Base-by-base conservation (phyloP, 2,888 invertebrate species). In the Stenodera caucasica region DNA sequence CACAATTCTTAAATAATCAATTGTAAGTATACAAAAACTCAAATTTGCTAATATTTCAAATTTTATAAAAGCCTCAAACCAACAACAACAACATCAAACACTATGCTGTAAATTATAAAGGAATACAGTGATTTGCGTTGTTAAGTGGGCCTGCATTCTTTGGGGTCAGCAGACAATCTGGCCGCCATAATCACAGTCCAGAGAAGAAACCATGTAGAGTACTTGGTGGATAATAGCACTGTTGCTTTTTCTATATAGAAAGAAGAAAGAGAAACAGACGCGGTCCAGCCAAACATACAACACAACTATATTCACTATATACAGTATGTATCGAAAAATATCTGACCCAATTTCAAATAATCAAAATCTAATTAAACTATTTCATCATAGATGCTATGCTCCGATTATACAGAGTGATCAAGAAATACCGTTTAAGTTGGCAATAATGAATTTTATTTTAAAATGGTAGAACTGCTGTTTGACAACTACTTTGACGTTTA, bases 71-170 rank as follows among this genome's bases (percentile, higher is more conserved):
- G 12, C 14, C 14, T 15, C 4, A 37, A 9, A 8, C 4, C 18
- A 8, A 18, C 15, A 40, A 15, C 53, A 14, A 53, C 53, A 32
- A 53, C 26, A 55, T 29, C 29, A 18, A 37, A 55, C 33, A 32
- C 23, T 32, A 29, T 12, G 32, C 15, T 58, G 61, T 61, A 61
- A 64, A 60, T 64, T 58, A 61, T 60, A 57, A 60, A 49, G 61
- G 61, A 64, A 64, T 59, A 61, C 58, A 40, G 61, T 64, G 64
- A 64, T 64, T 62, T 61, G 64, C 64, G 60, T 61, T 64, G 64
- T 64, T 64, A 64, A 64, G 64, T 64, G 64, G 64, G 64, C 59
- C 64, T 64, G 64, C 64, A 64, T 64, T 60, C 64, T 64, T 61
- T 57, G 59, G 61, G 64, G 64, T 64, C 64, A 64, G 61, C 64